Evolutionary conservation across 2,797 vertebrate species (phyloP), one percentile per base, ranked within the genome.

Genomic region (Myioborus melanocephalus): DNA sequence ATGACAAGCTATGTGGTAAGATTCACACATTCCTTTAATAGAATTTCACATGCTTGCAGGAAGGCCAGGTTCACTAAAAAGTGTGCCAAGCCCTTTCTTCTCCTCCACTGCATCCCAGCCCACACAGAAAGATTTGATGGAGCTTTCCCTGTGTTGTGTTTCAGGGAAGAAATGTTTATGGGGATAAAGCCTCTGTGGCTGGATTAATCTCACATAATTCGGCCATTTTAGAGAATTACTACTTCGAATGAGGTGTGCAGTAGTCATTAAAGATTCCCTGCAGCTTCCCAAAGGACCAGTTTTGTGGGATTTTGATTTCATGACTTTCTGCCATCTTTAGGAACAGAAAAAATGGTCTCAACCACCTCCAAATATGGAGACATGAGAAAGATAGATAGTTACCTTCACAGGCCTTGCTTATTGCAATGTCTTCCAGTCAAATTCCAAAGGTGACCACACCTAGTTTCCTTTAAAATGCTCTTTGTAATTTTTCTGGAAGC

Each of bases 1-100:
- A 71, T 61, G 98, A 98, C 95, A 97, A 96, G 52, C 75, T 98
- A 3, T 98, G 98, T 88, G 88, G 98, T 98, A 97, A 97, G 97
- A 68, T 55, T 83, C 72, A 46, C 65, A 56, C 28, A n/a, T 70
- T 85, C n/a, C 64, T 84, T n/a, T 50, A 46, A 69, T 37, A 50
- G 59, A 28, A 44, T 83, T 65, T 86, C 56, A n/a, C 28, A 30
- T 56, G 9, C 21, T 78, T 27, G 11, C 35, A 61, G 14, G 37
- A 85, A 76, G 57, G 32, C n/a, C 49, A 66, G 9, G 64, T 70
- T 88, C 59, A 49, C 56, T 70, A 27, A 77, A 80, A 78, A 18
- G 44, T 28, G 30, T 60, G 11, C 26, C 49, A 81, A 30, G 30
- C 22, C 39, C 26, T 78, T 93, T 88, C 14, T 23, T 7, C 17